Evolutionary conservation across 2,888 invertebrate species (phyloP), one percentile per base, ranked within the genome.

Genomic region (Agrilus mali): DNA sequence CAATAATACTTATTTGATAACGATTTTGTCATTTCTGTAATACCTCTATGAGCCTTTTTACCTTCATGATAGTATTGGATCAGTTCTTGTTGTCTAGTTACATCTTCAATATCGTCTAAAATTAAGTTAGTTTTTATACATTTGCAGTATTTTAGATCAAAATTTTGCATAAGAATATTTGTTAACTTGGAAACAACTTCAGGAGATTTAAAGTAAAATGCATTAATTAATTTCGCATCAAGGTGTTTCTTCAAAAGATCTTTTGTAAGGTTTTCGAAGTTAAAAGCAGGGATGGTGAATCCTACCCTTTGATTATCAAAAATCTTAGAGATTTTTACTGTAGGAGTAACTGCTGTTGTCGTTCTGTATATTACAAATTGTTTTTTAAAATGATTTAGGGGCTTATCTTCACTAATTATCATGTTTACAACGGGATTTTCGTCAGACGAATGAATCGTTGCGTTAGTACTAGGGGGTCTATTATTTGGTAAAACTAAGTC

Each of bases 41-140:
- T 45, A 27, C 44, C 47, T 15, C 44, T 10, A 33, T 43, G 43
- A 32, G 47, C 47, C 10, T 40, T 43, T 49, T 45, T 45, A n/a
- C 42, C 47, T 32, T 38, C 42, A 10, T 47, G 43, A 31, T 45
- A 42, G 22, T 45, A 38, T 41, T 39, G 35, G n/a, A 47, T 41
- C 16, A 40, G 10, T 27, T 44, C 10, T 12, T 8, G 16, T 20
- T 32, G 13, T 36, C 44, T 44, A n/a, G 38, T 36, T 36, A 36
- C 16, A 32, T 36, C 36, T 27, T 34, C 38, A 13, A 46, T 33
- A 10, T 45, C 41, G 15, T 14, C 33, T 40, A 47, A 33, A 38
- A 38, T 32, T 33, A 14, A 15, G n/a, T 22, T 42, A 20, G 41
- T 37, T 35, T 20, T 38, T 15, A 45, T 32, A n/a, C 41, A 10